Conservation (phyloP, 2,888 invertebrate genomes). For the Strigamia crassipes region DNA sequence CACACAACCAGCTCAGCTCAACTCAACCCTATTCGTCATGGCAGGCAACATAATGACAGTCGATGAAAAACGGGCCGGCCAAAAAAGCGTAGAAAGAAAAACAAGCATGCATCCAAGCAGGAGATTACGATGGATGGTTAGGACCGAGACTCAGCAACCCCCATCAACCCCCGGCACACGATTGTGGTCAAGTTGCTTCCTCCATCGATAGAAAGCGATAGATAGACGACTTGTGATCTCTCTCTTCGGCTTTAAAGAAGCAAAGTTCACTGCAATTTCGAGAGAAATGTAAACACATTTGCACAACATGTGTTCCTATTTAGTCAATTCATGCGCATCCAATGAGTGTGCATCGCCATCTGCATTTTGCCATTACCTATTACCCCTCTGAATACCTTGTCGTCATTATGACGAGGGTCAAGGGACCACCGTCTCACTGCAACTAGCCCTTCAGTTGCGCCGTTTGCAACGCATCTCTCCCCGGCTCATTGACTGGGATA, state of each 20-base stretch:
- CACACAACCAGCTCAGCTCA: not conserved
- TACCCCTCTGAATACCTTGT: conserved; percentile 27
- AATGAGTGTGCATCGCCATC: not conserved
- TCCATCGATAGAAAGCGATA: not conserved
- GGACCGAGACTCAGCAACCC: conserved; percentile 11
- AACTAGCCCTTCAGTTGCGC: not conserved
- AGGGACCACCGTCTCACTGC: conserved; percentile 24
- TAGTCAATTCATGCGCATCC: conserved; percentile 32
- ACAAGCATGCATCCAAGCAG: conserved; percentile 27
- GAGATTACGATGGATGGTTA: conserved; percentile 26
- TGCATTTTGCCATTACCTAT: conserved; percentile 8
- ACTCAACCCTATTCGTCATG: conserved; percentile 32
- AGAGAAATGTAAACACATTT: conserved; percentile 24
- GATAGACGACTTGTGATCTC: not conserved
- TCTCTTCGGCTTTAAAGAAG: conserved; percentile 6
- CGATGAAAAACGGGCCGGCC: not conserved
- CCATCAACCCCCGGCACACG: conserved; percentile 12
- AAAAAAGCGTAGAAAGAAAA: conserved; percentile 24
- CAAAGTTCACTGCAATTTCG: not conserved
- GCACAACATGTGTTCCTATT: conserved; percentile 38
- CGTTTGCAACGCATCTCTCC: conserved; percentile 39
- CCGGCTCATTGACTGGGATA: conserved; percentile 33
- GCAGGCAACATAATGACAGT: conserved; percentile 30
- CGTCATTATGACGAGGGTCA: conserved; percentile 37
- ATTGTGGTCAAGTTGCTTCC: conserved; percentile 42